phyloP scores from a whole-genome alignment of 1,140 invertebrate genomes.

The Drosophila punjabiensis region DNA sequence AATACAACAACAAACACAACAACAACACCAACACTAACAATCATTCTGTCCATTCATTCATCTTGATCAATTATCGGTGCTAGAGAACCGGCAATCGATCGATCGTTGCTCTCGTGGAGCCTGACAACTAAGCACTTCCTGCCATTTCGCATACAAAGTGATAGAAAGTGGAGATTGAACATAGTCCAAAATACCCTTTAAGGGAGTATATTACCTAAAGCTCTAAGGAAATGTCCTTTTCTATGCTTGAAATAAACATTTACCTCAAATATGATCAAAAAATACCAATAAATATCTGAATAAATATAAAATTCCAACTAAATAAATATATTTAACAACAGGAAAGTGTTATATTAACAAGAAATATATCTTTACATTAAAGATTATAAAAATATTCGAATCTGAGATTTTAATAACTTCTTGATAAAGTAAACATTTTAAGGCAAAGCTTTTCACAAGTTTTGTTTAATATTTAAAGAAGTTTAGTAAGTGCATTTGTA shows the following conservation, averaged over 20 bases:
- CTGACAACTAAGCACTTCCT: slow-evolving; percentile 34
- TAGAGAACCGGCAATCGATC: slow-evolving; percentile 13
- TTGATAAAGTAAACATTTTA: neutral
- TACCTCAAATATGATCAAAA: neutral
- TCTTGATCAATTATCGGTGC: slow-evolving; percentile 40
- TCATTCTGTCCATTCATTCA: slow-evolving; percentile 36
- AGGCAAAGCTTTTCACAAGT: neutral
- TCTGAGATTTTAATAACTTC: neutral
- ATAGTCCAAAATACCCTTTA: neutral
- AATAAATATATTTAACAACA: neutral
- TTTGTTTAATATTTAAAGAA: neutral
- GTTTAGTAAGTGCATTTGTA: neutral
- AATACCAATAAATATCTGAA: neutral
- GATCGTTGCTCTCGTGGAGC: slow-evolving; percentile 27
- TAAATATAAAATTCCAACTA: neutral
- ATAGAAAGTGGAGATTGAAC: slow-evolving; percentile 9
- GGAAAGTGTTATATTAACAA: too few species aligned
- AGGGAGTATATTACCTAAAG: neutral
- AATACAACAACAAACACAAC: neutral
- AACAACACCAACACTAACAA: neutral
- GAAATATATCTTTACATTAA: too few species aligned
- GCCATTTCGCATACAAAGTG: slow-evolving; percentile 34
- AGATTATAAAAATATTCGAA: too few species aligned
- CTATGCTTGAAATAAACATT: neutral
- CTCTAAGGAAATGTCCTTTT: neutral